Percentiles rank a stretch among this genome's conserved stretches.
Evolutionary conservation across 2,888 invertebrate genomes (phyloP).

Genomic region (Epinotia nisella): DNA sequence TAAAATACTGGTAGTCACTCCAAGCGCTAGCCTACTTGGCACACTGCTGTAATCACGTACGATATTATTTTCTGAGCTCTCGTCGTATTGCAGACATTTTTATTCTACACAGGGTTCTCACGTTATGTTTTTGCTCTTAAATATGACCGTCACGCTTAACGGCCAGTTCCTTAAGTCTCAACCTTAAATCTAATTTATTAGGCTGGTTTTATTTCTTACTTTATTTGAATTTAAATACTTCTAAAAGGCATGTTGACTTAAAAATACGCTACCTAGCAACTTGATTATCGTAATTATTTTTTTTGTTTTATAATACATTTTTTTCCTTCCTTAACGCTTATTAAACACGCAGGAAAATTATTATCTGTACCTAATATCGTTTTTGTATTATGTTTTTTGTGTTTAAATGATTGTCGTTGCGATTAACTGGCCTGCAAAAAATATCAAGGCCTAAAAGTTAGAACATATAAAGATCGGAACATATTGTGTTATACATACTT

Average conservation of each 20-base stretch:
- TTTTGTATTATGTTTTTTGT: background rate
- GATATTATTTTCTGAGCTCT: slow-evolving; percentile 43
- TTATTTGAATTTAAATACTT: background rate
- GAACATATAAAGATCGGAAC: slow-evolving; percentile 2
- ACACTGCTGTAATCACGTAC: slow-evolving; percentile 40
- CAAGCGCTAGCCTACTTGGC: slow-evolving; percentile 35
- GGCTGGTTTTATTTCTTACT: background rate
- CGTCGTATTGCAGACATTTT: slow-evolving; percentile 37
- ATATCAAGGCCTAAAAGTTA: slow-evolving; percentile 19
- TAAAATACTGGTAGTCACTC: slow-evolving; percentile 14
- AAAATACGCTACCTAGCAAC: too few relatives aligned
- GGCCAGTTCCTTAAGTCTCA: slow-evolving; percentile 26
- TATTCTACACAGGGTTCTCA: slow-evolving; percentile 27
- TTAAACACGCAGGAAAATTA: slow-evolving; percentile 10
- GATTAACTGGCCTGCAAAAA: background rate
- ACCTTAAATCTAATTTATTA: slow-evolving; percentile 22
- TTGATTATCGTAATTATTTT: background rate
- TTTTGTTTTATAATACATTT: background rate
- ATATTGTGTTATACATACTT: background rate
- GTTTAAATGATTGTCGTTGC: background rate
- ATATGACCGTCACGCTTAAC: slow-evolving; percentile 41
- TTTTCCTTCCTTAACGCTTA: slow-evolving; percentile 13
- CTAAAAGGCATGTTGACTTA: background rate
- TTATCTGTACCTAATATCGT: slow-evolving; percentile 4
- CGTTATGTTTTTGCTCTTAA: slow-evolving; percentile 39